Evolutionary conservation across 2,888 invertebrate species (phyloP).

Genomic region (Oeneis ivallda): DNA sequence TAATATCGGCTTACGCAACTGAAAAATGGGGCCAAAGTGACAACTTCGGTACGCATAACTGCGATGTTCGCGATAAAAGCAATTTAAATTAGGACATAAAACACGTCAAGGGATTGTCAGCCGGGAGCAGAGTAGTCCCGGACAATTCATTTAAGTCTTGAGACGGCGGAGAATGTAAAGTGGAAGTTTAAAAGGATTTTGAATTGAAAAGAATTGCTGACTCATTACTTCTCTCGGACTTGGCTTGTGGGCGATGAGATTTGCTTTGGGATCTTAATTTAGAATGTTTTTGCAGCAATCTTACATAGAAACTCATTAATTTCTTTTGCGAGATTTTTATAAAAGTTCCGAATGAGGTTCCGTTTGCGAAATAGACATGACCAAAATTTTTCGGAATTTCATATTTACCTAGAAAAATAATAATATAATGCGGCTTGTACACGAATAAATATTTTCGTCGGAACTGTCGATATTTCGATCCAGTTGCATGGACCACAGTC

Average conservation of each 20-base stretch:
- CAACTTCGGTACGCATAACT: slow-evolving; percentile 46
- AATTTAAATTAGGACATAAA: slow-evolving; percentile 59
- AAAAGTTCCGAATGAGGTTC: neutral
- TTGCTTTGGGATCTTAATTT: slow-evolving; percentile 37
- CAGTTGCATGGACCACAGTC: no score
- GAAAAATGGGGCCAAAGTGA: slow-evolving; percentile 52
- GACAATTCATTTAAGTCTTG: slow-evolving; percentile 66
- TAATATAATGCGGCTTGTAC: no score
- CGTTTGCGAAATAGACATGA: neutral
- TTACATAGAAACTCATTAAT: slow-evolving; percentile 13
- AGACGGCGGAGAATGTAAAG: slow-evolving; percentile 54
- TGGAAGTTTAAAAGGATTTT: slow-evolving; percentile 54
- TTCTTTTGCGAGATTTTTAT: slow-evolving; percentile 4
- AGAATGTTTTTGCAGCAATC: slow-evolving; percentile 35
- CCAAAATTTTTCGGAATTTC: neutral
- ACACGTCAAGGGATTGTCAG: slow-evolving; percentile 72
- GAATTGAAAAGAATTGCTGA: slow-evolving; percentile 54
- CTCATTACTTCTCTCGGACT: slow-evolving; percentile 47
- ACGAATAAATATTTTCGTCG: no score
- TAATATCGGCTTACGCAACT: slow-evolving; percentile 57
- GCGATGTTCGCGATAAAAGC: slow-evolving; percentile 64
- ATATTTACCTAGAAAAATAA: neutral
- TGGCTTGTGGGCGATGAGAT: slow-evolving; percentile 44
- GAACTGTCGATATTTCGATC: no score
- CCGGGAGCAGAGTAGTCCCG: slow-evolving; percentile 54